Evolutionary conservation across 1,140 invertebrate genomes (phyloP).

Genomic region (Oryctes rhinoceros): DNA sequence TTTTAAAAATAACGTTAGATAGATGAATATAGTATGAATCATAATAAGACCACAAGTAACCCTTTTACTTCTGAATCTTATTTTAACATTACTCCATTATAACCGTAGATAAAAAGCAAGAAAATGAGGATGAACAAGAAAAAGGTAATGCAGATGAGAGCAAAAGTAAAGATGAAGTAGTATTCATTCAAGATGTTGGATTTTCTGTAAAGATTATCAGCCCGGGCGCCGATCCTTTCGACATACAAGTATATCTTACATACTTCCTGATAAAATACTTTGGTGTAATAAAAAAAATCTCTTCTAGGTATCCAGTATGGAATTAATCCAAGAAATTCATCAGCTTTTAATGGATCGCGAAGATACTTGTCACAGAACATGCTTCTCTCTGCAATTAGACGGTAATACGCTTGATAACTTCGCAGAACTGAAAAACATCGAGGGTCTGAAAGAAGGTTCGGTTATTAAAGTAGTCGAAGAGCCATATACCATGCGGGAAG

Average conservation of each 20-base stretch:
- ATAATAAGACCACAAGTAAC: too few relatives aligned
- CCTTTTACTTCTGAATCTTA: too few relatives aligned
- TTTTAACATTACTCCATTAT: neutral
- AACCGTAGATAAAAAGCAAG: neutral
- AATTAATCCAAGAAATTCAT: conserved; percentile 98
- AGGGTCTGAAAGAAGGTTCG: conserved; percentile 93
- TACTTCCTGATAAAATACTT: too few relatives aligned
- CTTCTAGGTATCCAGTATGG: conserved; percentile 91
- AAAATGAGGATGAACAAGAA: conserved; percentile 59
- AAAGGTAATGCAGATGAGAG: conserved; percentile 68
- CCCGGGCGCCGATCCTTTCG: conserved; percentile 88
- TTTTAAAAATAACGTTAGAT: too few relatives aligned
- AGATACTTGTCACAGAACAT: conserved; percentile 97
- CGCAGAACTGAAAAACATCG: conserved; percentile 96
- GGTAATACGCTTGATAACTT: conserved; percentile 96
- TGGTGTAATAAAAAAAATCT: conserved; percentile 23
- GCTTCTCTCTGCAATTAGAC: conserved; percentile 96
- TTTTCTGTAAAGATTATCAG: conserved; percentile 92
- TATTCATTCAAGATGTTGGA: conserved; percentile 93
- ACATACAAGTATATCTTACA: conserved; percentile 79
- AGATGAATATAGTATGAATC: too few relatives aligned
- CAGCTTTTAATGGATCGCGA: conserved; percentile 97
- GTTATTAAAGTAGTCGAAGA: conserved; percentile 94
- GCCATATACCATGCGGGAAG: conserved; percentile 97
- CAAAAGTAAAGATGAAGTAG: conserved; percentile 79